phyloP scores from a whole-genome alignment of 1,140 invertebrate genomes.

The Drosophila willistoni region DNA sequence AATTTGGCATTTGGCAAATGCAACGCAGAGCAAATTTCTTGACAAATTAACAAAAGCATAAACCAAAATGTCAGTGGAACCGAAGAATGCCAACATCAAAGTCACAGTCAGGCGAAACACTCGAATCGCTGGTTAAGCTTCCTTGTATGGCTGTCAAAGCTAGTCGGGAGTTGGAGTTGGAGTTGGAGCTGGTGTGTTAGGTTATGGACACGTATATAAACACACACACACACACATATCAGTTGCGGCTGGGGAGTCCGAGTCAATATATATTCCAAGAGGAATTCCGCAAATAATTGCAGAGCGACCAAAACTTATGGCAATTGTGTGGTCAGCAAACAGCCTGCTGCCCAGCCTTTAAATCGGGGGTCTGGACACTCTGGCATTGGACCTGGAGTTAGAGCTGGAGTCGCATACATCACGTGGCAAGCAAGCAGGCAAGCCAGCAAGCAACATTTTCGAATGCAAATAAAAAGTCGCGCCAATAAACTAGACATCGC shows the following conservation, averaged over 20 bases:
- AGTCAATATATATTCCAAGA: slow-evolving; percentile 82
- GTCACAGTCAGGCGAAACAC: slow-evolving; percentile 26
- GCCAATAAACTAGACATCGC: slow-evolving; percentile 82
- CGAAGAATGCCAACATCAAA: slow-evolving; percentile 14
- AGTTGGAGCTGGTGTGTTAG: slow-evolving; percentile 19
- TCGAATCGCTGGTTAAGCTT: slow-evolving; percentile 51
- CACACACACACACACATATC: slow-evolving; percentile 28
- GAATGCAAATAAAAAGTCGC: slow-evolving; percentile 82
- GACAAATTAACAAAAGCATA: slow-evolving; percentile 69
- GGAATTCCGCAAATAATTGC: slow-evolving; percentile 82
- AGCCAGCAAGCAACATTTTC: slow-evolving; percentile 45
- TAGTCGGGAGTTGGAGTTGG: slow-evolving; percentile 30
- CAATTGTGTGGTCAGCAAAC: slow-evolving; percentile 65
- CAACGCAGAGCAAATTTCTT: slow-evolving; percentile 49
- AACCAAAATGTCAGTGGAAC: slow-evolving; percentile 22
- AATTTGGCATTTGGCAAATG: slow-evolving; percentile 42
- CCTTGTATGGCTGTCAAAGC: slow-evolving; percentile 74
- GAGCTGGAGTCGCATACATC: slow-evolving; percentile 64
- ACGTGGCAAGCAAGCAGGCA: slow-evolving; percentile 51
- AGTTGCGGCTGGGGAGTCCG: slow-evolving; percentile 47
- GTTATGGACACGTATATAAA: slow-evolving; percentile 29
- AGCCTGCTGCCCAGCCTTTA: slow-evolving; percentile 7
- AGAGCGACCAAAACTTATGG: slow-evolving; percentile 73
- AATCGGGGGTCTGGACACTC: slow-evolving; percentile 15
- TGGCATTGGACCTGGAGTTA: slow-evolving; percentile 18